These are phyloP conservation scores for Astropecten irregularis DNA, from an alignment of 53 echinoderm and acorn worm genomes.

Conservation along the genomic window DNA sequence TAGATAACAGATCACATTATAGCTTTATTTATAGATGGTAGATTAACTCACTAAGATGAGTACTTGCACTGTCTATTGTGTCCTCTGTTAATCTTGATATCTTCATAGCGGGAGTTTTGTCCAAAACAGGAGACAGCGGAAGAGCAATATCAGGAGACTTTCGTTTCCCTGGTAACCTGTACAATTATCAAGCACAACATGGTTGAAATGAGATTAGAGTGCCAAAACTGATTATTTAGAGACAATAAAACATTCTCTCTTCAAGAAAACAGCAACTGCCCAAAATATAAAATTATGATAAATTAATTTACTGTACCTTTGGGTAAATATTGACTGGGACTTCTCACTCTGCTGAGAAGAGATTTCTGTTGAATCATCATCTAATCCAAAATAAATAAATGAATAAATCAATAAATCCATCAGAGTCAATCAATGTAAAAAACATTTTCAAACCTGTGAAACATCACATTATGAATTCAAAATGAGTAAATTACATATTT, in stretches of 20 bases:
- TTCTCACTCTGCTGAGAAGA: conserved; percentile 21
- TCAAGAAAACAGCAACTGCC: too few species aligned
- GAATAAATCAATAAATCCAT: too few species aligned
- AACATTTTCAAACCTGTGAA: too few species aligned
- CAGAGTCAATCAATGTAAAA: too few species aligned
- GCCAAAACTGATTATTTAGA: too few species aligned
- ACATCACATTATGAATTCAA: too few species aligned
- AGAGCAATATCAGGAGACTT: background rate
- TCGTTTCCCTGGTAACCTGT: conserved; percentile 16
- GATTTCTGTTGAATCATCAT: background rate
- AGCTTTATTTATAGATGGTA: too few species aligned
- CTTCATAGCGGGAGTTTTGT: background rate
- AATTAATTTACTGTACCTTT: conserved; percentile 15
- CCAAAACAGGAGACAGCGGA: conserved; percentile 22
- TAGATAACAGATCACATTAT: too few species aligned
- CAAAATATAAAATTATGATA: too few species aligned
- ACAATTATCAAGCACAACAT: background rate
- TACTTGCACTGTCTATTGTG: background rate
- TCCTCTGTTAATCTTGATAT: background rate
- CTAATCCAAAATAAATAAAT: background rate
- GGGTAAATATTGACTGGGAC: conserved; percentile 36
- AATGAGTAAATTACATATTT: too few species aligned
- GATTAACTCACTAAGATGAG: conserved; percentile 7
- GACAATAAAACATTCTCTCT: too few species aligned
- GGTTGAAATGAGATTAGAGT: background rate